phyloP scores from a whole-genome alignment of 2,113 vertebrate species.

The Megaceryle maxima region DNA sequence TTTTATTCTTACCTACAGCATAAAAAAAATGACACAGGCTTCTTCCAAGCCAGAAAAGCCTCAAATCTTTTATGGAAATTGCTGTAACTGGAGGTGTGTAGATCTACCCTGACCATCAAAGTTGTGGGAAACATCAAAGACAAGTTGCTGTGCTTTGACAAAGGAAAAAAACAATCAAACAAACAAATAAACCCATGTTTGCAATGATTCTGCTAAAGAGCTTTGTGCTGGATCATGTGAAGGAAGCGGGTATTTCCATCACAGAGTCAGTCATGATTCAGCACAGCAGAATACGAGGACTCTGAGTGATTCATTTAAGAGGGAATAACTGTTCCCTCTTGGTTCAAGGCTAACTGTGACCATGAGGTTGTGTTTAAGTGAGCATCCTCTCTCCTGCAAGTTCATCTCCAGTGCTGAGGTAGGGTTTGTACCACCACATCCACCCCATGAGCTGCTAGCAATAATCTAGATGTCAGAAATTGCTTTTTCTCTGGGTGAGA shows the following conservation, averaged over 20 bases:
- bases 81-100: not conserved
- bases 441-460: not conserved
- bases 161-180: not conserved
- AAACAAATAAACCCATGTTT: not conserved
- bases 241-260: not conserved
- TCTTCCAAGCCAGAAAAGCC: not conserved
- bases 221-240: not conserved
- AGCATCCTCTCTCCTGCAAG: not conserved
- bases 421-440: not conserved
- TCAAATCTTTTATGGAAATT: not conserved
- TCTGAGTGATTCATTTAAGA: not conserved
- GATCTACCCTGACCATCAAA: not conserved
- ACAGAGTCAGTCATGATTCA: not conserved
- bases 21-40: not conserved
- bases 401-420: not conserved
- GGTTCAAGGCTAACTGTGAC: not conserved
- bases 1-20: not conserved
- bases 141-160: not conserved
- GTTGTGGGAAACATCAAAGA: not conserved
- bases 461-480: not conserved
- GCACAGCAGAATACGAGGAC: not conserved
- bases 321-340: not conserved
- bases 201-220: not conserved
- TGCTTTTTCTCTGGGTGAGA: accelerated
- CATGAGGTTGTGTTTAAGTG: not conserved